phyloP scores from a whole-genome alignment of 1,140 invertebrate genomes.

The Heliconius melpomene region DNA sequence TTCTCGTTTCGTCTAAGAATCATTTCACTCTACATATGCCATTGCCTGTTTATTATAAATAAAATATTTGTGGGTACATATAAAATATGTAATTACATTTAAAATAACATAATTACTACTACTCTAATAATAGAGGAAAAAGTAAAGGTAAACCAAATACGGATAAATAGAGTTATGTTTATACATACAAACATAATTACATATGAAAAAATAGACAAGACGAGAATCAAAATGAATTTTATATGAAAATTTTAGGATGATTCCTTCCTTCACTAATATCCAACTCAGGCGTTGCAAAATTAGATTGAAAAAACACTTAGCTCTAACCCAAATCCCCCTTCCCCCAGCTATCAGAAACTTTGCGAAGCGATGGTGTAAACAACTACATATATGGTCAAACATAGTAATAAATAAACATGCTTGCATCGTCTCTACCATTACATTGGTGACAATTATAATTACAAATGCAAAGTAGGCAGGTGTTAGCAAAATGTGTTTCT shows the following conservation, averaged over 20 bases:
- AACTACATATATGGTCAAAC: not conserved
- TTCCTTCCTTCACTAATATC: too few relatives aligned
- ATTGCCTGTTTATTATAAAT: not conserved
- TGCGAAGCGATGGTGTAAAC: not conserved
- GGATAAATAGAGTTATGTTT: not conserved
- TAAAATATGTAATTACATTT: not conserved
- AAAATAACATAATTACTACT: too few relatives aligned
- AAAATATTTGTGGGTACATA: too few relatives aligned
- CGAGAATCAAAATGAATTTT: too few relatives aligned
- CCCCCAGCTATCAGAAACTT: not conserved
- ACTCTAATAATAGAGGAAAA: not conserved
- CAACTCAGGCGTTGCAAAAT: too few relatives aligned
- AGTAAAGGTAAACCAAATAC: not conserved
- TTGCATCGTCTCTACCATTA: not conserved
- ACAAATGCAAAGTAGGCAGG: constrained; percentile 25
- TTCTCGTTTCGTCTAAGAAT: not conserved
- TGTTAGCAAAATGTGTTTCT: constrained; percentile 33
- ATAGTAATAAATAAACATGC: not conserved
- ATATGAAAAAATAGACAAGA: not conserved
- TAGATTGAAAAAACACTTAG: too few relatives aligned
- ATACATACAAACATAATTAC: not conserved
- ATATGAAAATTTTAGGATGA: too few relatives aligned
- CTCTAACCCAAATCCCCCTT: too few relatives aligned
- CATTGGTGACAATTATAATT: not conserved
- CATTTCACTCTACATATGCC: not conserved